Conservation (phyloP, 2,113 vertebrate species). For the Neolamprologus fasciatus region DNA sequence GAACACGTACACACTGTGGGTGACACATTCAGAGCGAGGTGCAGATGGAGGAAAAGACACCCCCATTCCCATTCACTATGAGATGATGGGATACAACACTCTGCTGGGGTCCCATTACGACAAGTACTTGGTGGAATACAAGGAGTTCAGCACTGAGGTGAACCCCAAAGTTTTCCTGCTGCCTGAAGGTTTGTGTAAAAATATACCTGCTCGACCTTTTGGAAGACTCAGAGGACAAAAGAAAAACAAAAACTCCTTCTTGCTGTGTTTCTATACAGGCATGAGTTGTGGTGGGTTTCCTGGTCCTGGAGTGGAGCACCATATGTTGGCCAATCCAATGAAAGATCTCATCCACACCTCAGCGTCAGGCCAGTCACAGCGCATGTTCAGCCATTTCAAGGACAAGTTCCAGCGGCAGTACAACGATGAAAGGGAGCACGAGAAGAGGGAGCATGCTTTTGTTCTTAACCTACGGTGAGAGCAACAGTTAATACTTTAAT, state of each 20-base stretch:
- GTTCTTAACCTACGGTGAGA: constrained; percentile 76
- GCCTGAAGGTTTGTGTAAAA: constrained; percentile 60
- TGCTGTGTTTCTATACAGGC: constrained; percentile 21
- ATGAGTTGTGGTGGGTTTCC: constrained; percentile 66
- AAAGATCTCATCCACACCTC: constrained; percentile 73
- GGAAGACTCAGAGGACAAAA: background rate
- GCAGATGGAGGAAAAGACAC: constrained; percentile 8
- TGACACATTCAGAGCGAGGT: constrained; percentile 54
- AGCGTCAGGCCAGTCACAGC: constrained; percentile 55
- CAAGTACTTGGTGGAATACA: constrained; percentile 76
- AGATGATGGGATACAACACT: constrained; percentile 78
- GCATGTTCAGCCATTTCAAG: constrained; percentile 68
- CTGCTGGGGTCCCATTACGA: constrained; percentile 79
- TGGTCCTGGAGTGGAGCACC: constrained; percentile 70
- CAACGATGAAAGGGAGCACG: constrained; percentile 56
- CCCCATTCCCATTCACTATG: constrained; percentile 66
- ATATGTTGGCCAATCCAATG: constrained; percentile 77
- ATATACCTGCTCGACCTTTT: accelerated
- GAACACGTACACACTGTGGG: constrained; percentile 77
- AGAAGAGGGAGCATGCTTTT: constrained; percentile 72
- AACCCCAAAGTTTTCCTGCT: constrained; percentile 57
- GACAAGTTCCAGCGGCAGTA: constrained; percentile 61
- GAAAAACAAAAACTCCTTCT: background rate
- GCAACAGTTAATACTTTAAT: background rate
- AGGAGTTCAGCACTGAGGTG: constrained; percentile 60